phyloP scores from a whole-genome alignment of 2,113 vertebrate species.

The Rhabdomys dilectus region DNA sequence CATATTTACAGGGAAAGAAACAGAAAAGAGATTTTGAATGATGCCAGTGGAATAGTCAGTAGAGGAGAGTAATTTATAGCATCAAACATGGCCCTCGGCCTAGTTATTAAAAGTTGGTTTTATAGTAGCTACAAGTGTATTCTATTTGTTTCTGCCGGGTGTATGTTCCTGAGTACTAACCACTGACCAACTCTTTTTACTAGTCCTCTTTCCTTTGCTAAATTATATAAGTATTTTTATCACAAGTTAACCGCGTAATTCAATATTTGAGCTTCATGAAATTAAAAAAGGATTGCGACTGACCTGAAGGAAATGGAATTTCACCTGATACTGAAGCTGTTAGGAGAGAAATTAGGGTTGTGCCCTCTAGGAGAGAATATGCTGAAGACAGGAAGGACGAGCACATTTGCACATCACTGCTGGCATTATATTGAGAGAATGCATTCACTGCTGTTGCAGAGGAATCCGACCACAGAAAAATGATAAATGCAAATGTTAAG shows the following conservation, averaged over 20 bases:
- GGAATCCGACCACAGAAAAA: background rate
- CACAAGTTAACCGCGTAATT: background rate
- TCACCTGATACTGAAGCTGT: background rate
- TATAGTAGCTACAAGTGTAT: no score
- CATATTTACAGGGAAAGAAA: background rate
- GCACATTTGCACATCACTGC: background rate
- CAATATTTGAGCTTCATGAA: background rate
- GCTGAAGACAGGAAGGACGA: background rate
- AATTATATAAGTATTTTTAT: background rate
- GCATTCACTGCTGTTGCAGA: background rate
- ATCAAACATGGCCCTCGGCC: background rate
- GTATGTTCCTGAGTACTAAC: background rate
- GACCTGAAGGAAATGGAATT: background rate
- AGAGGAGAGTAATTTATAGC: background rate
- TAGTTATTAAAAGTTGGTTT: background rate
- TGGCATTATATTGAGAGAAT: background rate
- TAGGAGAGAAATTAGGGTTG: background rate
- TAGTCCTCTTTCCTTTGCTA: background rate
- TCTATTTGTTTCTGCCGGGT: background rate
- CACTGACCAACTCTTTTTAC: background rate
- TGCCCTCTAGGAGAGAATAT: background rate
- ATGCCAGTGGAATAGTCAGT: background rate
- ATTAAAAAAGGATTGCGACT: background rate
- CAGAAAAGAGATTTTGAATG: background rate
- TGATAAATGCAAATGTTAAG: fast-evolving